Evolutionary conservation across 1,140 invertebrate genomes (phyloP), one percentile per base, ranked within the genome.

Genomic region (Lethrus apterus): DNA sequence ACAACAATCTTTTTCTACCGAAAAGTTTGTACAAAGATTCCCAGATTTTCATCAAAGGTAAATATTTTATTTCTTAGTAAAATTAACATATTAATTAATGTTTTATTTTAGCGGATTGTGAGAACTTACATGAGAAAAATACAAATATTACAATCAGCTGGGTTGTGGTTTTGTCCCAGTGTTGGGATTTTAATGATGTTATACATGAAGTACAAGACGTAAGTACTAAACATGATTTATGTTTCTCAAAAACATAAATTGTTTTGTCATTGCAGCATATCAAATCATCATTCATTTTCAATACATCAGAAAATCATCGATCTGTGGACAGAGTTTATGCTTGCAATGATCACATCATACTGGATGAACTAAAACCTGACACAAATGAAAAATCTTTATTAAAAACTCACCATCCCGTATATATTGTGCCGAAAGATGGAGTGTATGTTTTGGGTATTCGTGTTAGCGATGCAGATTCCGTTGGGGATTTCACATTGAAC

Each of bases 371-470:
- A 13, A 32, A 40, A 14, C 43, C 55, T 13, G 40, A 29, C 11
- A 38, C 48, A 17, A 34, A 45, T 13, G 50, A 59, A 34, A 46
- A 51, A 23, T 51, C 40, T 5, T 17, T 44, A 13, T 30, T 31
- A 32, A 41, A 40, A 29, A 49, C 56, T 20, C 43, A 24, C 5
- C 64, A 65, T 49, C 66, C 68, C 1, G 57, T 73, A 30, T 70
- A 62, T 34, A 67, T 57, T 14, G 63, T 75, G 10, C 40, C 50
- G 3, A 65, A 65, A 26, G 76, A 79, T 67, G 76, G 75, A 10
- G 67, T 78, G 21, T 79, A 78, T 48, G 65, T 73, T 32, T 57
- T 79, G 20, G 66, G 64, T 18, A 51, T 78, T 14, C 56, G 57
- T 15, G 53, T 58, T 4, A 44, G 23, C 5, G 49, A 51, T 20